Evolutionary conservation across 2,888 invertebrate genomes (phyloP), one percentile per base, ranked within the genome.

Genomic region (Meandrusa payeni): DNA sequence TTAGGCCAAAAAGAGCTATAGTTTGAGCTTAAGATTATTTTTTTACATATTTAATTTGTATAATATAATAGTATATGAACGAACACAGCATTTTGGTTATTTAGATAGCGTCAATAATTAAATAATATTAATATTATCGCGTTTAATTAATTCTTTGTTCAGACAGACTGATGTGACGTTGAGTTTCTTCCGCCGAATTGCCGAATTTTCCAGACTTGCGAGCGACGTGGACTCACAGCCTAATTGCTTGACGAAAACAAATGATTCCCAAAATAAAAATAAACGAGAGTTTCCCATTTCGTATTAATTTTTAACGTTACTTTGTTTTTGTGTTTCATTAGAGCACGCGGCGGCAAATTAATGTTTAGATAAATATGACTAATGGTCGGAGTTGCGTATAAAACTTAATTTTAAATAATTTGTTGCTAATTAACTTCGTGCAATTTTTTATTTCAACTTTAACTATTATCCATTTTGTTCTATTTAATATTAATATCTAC

Each of bases 191-290:
- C 72, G 72, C 65, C 60, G 59, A 55, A 63, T 53, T 50, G 55
- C 64, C 64, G 61, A 36, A 31, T 31, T 12, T 19, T 54, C 52
- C 61, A 65, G 69, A 69, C 72, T 76, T 71, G 73, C 69, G 57
- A 59, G 55, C 72, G 70, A 77, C 73, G 69, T 64, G 68, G 60
- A 64, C 66, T 59, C 69, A 57, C 70, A 63, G 67, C 76, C 77
- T 83, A 85, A 85, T 85, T 85, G 81, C 79, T 82, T 80, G 79
- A 85, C 82, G 81, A 80, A 81, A 86, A 86, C 80, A 86, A 86
- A 85, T 86, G 81, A 83, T 80, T 74, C 77, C 64, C 64, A 72
- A 82, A 83, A 83, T 81, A 80, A 77, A 81, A 80, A 79, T 78
- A 78, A 81, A 83, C 74, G 82, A 75, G 80, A 78, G 72, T 76